Evolutionary conservation across 2,888 invertebrate genomes (phyloP).

Genomic region (Brachylomia viminalis): DNA sequence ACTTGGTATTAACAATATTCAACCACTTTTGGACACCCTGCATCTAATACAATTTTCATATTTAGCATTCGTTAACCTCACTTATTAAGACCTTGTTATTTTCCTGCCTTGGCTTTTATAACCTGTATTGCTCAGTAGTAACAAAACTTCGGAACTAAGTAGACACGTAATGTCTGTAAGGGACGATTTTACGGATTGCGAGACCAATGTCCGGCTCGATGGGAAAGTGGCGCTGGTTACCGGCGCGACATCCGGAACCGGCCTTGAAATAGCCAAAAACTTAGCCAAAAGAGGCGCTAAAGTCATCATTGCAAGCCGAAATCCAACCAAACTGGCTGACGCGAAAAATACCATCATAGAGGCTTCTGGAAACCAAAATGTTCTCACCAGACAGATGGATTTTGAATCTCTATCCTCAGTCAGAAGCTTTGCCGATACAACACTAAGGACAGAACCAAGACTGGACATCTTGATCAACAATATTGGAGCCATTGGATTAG

Average conservation of each 20-base stretch:
- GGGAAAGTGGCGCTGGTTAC: constrained; percentile 85
- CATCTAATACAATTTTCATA: background rate
- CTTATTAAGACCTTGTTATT: constrained; percentile 29
- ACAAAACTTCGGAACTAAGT: constrained; percentile 15
- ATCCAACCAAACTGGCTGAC: constrained; percentile 74
- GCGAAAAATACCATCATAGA: constrained; percentile 73
- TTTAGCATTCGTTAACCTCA: background rate
- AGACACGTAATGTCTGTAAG: constrained; percentile 61
- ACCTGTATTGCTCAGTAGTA: constrained; percentile 48
- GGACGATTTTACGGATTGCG: constrained; percentile 78
- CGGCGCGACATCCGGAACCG: constrained; percentile 81
- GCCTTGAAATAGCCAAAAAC: constrained; percentile 81
- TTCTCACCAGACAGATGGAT: constrained; percentile 84
- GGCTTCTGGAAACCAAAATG: constrained; percentile 71
- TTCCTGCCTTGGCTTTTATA: background rate
- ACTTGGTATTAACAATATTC: background rate
- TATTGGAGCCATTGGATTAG: constrained; percentile 87
- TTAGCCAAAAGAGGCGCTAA: constrained; percentile 88
- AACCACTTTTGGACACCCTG: background rate
- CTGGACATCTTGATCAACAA: constrained; percentile 86
- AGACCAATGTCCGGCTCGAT: constrained; percentile 73
- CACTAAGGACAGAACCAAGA: constrained; percentile 84
- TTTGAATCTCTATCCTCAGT: constrained; percentile 88
- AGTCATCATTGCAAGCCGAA: constrained; percentile 90
- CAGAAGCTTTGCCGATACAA: constrained; percentile 90